These are phyloP conservation scores for Helarctos malayanus DNA, from an alignment of 2,797 vertebrate genomes.

Conservation along the genomic window DNA sequence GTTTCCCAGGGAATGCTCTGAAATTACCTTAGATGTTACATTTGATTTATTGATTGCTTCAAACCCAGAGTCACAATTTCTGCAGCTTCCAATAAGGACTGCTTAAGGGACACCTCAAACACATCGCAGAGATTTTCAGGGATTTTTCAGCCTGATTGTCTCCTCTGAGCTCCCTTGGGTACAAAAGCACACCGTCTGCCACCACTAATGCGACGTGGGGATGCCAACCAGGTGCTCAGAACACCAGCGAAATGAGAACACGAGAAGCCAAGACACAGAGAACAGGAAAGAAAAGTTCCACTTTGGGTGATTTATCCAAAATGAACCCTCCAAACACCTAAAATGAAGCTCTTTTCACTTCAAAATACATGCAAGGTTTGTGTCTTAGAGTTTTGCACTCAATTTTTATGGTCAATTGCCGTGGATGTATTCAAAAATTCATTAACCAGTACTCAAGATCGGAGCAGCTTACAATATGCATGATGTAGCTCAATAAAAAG, in stretches of 20 bases:
- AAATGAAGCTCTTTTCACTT: not conserved
- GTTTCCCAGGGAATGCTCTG: constrained; percentile 81
- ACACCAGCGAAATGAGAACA: not conserved
- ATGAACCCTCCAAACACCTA: not conserved
- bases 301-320: not conserved
- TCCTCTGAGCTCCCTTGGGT: not conserved
- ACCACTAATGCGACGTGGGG: not conserved
- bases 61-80: constrained; percentile 80
- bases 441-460: not conserved
- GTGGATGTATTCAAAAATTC: not conserved
- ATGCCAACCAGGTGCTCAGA: not conserved
- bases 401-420: constrained; percentile 26
- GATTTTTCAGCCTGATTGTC: constrained; percentile 38
- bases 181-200: not conserved
- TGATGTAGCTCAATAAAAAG: not conserved
- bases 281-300: not conserved
- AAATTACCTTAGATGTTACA: constrained; percentile 81
- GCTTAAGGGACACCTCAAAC: constrained; percentile 72
- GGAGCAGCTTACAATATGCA: not conserved
- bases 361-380: not conserved
- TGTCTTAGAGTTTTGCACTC: not conserved
- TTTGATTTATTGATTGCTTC: constrained; percentile 88
- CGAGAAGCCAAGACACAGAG: not conserved
- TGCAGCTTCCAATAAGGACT: constrained; percentile 65
- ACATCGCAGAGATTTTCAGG: not conserved